Evolutionary conservation across 2,113 vertebrate genomes (phyloP).

Genomic region (Erpornis zantholeuca): DNA sequence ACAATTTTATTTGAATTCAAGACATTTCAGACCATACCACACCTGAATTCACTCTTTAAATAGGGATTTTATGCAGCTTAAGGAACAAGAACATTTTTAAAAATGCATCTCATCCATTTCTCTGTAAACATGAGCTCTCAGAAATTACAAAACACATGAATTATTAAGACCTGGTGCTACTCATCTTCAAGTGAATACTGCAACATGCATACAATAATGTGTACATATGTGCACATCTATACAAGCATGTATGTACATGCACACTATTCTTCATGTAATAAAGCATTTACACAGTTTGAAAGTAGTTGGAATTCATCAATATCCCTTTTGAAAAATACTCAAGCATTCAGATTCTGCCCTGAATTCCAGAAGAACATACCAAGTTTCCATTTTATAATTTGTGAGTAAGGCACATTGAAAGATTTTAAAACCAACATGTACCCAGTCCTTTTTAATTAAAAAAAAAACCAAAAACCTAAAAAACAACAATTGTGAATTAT

Average conservation of each 20-base stretch:
- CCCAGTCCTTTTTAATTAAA: background rate
- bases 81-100: background rate
- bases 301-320: background rate
- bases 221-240: background rate
- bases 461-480: background rate
- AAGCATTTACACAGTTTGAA: background rate
- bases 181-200: background rate
- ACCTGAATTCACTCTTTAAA: background rate
- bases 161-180: background rate
- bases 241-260: background rate
- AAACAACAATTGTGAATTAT: background rate
- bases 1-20: slow-evolving; percentile 20
- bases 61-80: background rate
- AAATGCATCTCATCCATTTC: background rate
- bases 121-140: background rate
- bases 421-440: background rate
- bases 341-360: background rate
- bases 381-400: background rate
- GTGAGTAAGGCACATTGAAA: background rate
- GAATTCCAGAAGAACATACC: background rate
- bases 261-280: background rate
- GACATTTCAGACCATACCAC: background rate
- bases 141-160: background rate
- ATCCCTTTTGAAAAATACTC: background rate
- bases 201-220: background rate